Evolutionary conservation across 2,888 invertebrate genomes (phyloP), one percentile per base, ranked within the genome.

Genomic region (Tetragnatha montana): DNA sequence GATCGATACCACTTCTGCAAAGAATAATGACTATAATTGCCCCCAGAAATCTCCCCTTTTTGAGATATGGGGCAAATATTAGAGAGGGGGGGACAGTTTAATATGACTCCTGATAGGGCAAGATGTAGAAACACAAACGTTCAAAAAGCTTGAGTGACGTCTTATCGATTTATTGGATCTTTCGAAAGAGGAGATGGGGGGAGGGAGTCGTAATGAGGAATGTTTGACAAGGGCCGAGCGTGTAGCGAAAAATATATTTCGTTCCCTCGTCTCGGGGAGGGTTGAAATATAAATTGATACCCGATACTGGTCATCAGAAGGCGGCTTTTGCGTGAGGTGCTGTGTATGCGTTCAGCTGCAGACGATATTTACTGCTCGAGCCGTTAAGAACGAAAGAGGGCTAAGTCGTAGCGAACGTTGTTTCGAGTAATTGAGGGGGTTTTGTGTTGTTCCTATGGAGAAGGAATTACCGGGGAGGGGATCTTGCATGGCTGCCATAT

Each of bases 211-310:
- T 79, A 79, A 79, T 79, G 85, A 85, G 81, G 81, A 81, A 78
- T 69, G 81, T 78, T 87, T 19, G 87, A 82, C 76, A 82, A 21
- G 76, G 49, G 80, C 22, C 60, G 60, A 82, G 82, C 73, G 82
- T 75, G 78, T 70, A 82, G 76, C 78, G 70, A 82, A 88, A 82
- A 76, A 82, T 73, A 75, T 75, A 75, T 75, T 75, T 75, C 47
- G 21, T 17, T 75, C 49, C 75, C 47, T 75, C 35, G n/a, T 35
- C 47, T 8, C 22, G 7, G 17, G 60, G 50, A 81, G 69, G 74
- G 74, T 70, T 51, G 51, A 88, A 88, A 88, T 78, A 82, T 70
- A 82, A 88, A 88, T 82, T 78, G 82, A 88, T 82, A 76, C 71
- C 60, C 82, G 49, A 82, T 88, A 82, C 47, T 78, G 82, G 79